Conservation (phyloP, 2,797 vertebrate genomes). For the Mallotus villosus region DNA sequence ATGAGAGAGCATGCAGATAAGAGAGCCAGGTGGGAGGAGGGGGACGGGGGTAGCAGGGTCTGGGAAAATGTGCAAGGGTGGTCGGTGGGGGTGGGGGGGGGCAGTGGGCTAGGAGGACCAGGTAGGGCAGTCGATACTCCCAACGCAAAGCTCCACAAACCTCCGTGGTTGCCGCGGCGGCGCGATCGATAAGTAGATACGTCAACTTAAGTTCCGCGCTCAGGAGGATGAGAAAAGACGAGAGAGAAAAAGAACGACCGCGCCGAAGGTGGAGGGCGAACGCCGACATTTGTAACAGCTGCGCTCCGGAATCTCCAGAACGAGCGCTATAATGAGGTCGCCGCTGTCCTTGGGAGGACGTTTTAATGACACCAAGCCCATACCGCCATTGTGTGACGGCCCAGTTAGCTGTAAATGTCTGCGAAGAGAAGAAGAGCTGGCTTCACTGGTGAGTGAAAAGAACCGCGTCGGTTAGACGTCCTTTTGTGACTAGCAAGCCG, state of each 20-base stretch:
- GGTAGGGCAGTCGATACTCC: slow-evolving; percentile 38
- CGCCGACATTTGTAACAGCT: neutral
- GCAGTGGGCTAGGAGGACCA: slow-evolving; percentile 29
- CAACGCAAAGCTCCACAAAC: slow-evolving; percentile 51
- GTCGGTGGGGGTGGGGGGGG: slow-evolving; percentile 39
- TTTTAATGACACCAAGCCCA: no score
- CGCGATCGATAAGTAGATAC: slow-evolving; percentile 59
- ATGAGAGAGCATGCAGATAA: slow-evolving; percentile 55
- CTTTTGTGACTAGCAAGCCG: neutral
- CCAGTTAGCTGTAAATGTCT: neutral
- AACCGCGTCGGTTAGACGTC: neutral
- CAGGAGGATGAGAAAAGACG: neutral
- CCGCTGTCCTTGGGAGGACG: neutral
- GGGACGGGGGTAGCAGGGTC: slow-evolving; percentile 29
- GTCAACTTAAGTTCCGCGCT: slow-evolving; percentile 52
- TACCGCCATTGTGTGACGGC: neutral
- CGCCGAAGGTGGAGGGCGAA: neutral
- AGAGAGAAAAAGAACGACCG: no score
- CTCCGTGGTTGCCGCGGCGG: slow-evolving; percentile 38
- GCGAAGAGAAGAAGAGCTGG: neutral
- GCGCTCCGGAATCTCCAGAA: no score
- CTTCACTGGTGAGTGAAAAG: neutral
- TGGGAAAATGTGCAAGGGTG: slow-evolving; percentile 38
- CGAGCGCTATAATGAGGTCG: no score
- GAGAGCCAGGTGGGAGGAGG: slow-evolving; percentile 17